A percentile compares a stretch with the other conserved stretches of the same genome.
These are phyloP conservation scores for Cricetomys ansorgei DNA, from an alignment of 2,113 vertebrate genomes.

Conservation along the genomic window DNA sequence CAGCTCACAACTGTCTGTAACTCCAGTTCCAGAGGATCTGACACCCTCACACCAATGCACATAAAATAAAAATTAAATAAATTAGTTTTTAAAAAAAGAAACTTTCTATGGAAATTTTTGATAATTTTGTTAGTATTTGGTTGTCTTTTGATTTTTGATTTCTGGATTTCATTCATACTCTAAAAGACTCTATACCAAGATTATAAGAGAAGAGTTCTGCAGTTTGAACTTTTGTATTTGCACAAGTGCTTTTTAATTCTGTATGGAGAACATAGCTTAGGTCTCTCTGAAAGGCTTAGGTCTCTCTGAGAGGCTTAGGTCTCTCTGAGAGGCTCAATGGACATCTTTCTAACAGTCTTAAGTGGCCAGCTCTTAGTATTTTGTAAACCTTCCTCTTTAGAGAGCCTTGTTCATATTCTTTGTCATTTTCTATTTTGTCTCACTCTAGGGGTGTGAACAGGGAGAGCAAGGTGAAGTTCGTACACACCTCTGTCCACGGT, in stretches of 20 bases:
- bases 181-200: neutral
- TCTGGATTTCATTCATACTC: conserved; percentile 23
- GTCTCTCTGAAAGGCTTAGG: neutral
- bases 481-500: conserved; percentile 97
- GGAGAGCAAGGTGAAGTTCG: conserved; percentile 92
- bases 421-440: conserved; percentile 31
- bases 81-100: no score
- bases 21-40: no score
- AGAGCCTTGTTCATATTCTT: neutral
- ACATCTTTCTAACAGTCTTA: neutral
- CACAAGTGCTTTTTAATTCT: neutral
- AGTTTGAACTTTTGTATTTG: neutral
- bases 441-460: conserved; percentile 92
- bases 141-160: conserved; percentile 4
- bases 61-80: no score
- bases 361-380: neutral
- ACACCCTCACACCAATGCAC: no score
- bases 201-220: neutral
- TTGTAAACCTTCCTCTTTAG: neutral
- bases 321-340: neutral
- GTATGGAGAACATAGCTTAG: neutral
- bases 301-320: no score
- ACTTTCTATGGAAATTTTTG: neutral
- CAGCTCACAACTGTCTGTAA: no score
- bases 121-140: neutral